Evolutionary conservation across 2,797 vertebrate genomes (phyloP), one percentile per base, ranked within the genome.

Genomic region (Betta splendens): DNA sequence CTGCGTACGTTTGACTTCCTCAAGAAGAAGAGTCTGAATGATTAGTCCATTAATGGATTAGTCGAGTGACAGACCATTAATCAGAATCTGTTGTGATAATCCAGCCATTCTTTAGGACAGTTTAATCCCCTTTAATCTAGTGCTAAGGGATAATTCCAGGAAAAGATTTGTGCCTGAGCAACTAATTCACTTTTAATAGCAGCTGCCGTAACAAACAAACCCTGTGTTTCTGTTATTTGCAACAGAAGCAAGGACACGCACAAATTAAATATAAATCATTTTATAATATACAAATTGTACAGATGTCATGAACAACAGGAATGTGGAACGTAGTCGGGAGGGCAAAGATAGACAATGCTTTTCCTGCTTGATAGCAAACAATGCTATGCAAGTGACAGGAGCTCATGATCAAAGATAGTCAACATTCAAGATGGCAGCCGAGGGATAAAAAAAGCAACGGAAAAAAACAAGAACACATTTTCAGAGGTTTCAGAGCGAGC

Each of bases 221-320:
- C 1, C 17, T 4, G 5, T 1, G 1, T 39, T 49, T 47, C 48
- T 45, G 55, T n/a, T 60, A 56, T 73, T 66, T n/a, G 80, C 65
- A 59, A 61, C 76, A 72, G 45, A 78, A 69, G 52, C 72, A 45
- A 77, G 55, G 78, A 85, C 79, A 70, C 52, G 73, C 80, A 75
- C 80, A 90, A 87, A 89, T 89, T 90, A 93, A 92, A 92, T 92
- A 92, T 93, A 92, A 93, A 93, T 92, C 90, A 88, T 91, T 92
- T 92, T 93, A 91, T 93, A 90, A 90, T 91, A 90, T 93, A 93
- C 92, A 93, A 91, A 92, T 93, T 93, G 85, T 93, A 92, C 92
- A 93, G 88, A 89, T 89, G 87, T 84, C 88, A 86, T 86, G 71
- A 86, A 85, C 85, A 86, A 76, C 75, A 86, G 79, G 81, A 84